A percentile compares a stretch with the other conserved stretches of the same genome.
Conservation (phyloP, 2,888 invertebrate species). For the Itoplectis maculator region DNA sequence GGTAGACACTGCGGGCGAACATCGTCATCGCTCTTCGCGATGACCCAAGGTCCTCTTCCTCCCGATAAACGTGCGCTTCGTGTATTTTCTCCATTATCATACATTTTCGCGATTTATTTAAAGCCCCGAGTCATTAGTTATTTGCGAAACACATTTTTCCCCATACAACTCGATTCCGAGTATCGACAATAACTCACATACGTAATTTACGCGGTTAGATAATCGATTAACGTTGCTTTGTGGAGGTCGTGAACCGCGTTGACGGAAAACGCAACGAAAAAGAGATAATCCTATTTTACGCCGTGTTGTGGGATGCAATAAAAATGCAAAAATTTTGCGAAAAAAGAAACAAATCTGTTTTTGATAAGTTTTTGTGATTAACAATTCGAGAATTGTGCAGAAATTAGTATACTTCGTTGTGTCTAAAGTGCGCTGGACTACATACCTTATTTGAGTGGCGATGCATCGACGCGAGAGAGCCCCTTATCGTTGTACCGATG, state of each 20-base stretch:
- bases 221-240: conserved; percentile 59
- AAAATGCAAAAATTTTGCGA: background rate
- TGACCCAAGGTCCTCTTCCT: conserved; percentile 41
- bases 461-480: conserved; percentile 25
- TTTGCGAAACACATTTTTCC: conserved; percentile 43
- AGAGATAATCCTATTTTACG: background rate
- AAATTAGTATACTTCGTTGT: conserved; percentile 14
- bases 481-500: conserved; percentile 54
- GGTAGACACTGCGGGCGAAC: conserved; percentile 35
- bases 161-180: conserved; percentile 33
- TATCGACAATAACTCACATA: conserved; percentile 32
- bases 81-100: background rate
- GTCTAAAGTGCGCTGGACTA: background rate
- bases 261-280: background rate
- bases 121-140: conserved; percentile 22
- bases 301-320: conserved; percentile 4
- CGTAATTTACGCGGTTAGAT: conserved; percentile 54
- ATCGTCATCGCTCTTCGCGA: conserved; percentile 43
- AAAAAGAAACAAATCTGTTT: background rate
- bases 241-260: conserved; percentile 59
- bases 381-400: background rate
- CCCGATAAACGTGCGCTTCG: background rate
- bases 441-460: conserved; percentile 32
- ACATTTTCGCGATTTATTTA: conserved; percentile 31
- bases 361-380: background rate